Percentiles rank a stretch among this genome's conserved stretches.
These are phyloP conservation scores for Doris montereyensis DNA, from an alignment of 2,888 invertebrate species.

Conservation along the genomic window DNA sequence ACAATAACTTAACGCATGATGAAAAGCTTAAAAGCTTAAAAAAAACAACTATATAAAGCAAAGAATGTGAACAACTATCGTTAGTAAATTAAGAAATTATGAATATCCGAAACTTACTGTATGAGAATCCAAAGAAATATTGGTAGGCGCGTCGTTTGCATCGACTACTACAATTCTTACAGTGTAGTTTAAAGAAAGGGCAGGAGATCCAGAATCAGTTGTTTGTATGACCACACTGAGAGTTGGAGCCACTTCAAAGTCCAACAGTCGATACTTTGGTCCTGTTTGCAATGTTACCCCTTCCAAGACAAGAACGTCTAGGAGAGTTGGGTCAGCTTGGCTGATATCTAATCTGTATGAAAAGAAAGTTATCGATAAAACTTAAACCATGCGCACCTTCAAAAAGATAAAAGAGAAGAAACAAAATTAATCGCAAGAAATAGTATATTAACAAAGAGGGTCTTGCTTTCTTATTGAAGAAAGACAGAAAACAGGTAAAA, in stretches of 20 bases:
- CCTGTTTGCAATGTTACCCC: conserved; percentile 48
- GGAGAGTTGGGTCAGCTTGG: conserved; percentile 39
- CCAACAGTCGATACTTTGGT: conserved; percentile 29
- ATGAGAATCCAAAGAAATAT: conserved; percentile 44
- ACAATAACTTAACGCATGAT: too few species aligned
- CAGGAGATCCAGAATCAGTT: conserved; percentile 49
- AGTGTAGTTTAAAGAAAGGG: conserved; percentile 42
- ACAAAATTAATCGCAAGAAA: too few species aligned
- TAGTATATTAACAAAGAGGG: too few species aligned
- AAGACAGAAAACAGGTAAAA: too few species aligned
- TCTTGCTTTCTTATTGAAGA: too few species aligned
- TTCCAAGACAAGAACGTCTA: conserved; percentile 46
- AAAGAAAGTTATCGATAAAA: too few species aligned
- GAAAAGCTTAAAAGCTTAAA: not conserved
- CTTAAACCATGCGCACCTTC: too few species aligned
- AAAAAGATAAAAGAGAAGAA: too few species aligned
- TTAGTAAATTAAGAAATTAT: not conserved
- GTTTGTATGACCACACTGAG: conserved; percentile 49
- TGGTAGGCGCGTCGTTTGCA: conserved; percentile 53
- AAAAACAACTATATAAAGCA: not conserved
- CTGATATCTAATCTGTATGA: conserved; percentile 43
- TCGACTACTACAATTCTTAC: conserved; percentile 48
- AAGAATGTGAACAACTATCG: not conserved
- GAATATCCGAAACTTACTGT: conserved; percentile 14
- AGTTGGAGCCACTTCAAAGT: conserved; percentile 48